Base-by-base conservation (phyloP, 2,797 vertebrate species). In the Acanthis flammea region DNA sequence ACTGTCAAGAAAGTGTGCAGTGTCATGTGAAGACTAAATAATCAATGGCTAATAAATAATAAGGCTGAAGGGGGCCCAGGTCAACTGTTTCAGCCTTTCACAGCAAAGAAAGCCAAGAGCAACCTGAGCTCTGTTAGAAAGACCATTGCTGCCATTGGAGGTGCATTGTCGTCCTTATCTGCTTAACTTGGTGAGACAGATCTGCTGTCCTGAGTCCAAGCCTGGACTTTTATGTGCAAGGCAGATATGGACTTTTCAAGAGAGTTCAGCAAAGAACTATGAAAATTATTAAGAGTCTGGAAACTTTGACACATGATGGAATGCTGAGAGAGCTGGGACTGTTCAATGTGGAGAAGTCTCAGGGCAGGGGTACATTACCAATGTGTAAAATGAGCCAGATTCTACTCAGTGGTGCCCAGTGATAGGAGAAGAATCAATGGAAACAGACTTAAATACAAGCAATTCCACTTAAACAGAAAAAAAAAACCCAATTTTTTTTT, bases 91-190 rank as follows among this genome's bases (percentile, higher is more conserved):
- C 70, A 53, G 48, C 18, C 7, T 71, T 62, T 62, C 24, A 66
- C 8, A 47, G 7, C 12, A 57, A 79, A 51, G 28, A 45, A 65
- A 78, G 13, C 6, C 8, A 28, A 63, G 37, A 71, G 8, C 23
- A 78, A 13, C 22, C 42, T 57, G 31, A 10, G 6, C 7, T 37
- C 10, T 0, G 0, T 50, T 47, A 71, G 15, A 47, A 48, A 42
- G 27, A 4, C 1, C 22, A 42, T 31, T 63, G 31, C 10, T 30
- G 7, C 9, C 10, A 31, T 19, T 0, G 0, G 35, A 23, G 12
- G 10, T 35, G 10, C 10, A 37, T 71, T 50, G 14, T 57, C n/a
- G 37, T 86, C 50, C n/a, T 63, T 5, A 28, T 55, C 19, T n/a
- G 19, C 50, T 57, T 28, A n/a, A 71, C 37, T 10, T 50, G 13